Evolutionary conservation across 2,113 vertebrate species (phyloP), one percentile per base, ranked within the genome.

Genomic region (Myocastor coypus): DNA sequence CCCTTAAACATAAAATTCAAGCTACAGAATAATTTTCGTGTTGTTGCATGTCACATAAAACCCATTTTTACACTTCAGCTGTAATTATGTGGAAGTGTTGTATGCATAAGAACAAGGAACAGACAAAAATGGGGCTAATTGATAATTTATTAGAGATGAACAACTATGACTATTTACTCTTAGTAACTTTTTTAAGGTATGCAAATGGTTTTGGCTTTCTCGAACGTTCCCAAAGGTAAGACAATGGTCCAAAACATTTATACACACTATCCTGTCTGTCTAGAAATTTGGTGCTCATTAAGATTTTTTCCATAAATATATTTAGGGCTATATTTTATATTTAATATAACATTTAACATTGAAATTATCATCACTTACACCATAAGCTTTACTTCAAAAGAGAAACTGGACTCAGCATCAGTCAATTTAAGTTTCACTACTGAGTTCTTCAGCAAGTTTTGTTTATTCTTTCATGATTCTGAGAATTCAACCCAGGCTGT

Each of bases 1-100:
- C 2, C 10, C 83, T 86, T 87, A 59, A 80, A 87, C 91, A 89
- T 64, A 87, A 87, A 86, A 92, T 89, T 64, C 61, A 69, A 14
- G 69, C 19, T n/a, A 61, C 1, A 92, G 52, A 78, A 46, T 57
- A 92, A 46, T 78, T 82, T 75, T 85, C 17, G 61, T 64, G 5
- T 22, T 80, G 5, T 3, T 66, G 57, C 52, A 34, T 50, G 64
- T 73, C 17, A 87, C 90, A 94, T 52, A 78, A n/a, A 82, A n/a
- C 3, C 80, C 14, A 86, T 85, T 69, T 96, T 69, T 69, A 52
- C 52, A 86, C 24, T 80, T 30, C 55, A 14, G 87, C 52, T 93
- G 89, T 5, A 87, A n/a, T 81, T 81, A 87, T 59, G 7, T 59
- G 3, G 13, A 96, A 94, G 82, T 40, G n/a, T 42, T 3, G 37